Evolutionary conservation across 2,888 invertebrate genomes (phyloP).

Genomic region (Brassicogethes aeneus): DNA sequence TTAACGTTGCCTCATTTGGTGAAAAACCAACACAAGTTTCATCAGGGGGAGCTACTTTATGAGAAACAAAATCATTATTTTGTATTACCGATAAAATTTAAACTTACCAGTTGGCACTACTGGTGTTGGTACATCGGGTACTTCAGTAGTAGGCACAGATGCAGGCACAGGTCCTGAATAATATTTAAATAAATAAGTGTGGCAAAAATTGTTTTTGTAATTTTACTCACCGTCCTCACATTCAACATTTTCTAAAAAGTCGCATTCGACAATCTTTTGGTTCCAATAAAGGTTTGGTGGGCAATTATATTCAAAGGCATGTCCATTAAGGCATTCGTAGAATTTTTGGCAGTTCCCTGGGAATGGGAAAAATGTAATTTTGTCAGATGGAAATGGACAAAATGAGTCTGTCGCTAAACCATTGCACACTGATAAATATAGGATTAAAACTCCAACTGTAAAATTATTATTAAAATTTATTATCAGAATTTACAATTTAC

Average conservation of each 20-base stretch:
- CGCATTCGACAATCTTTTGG: slow-evolving; percentile 10
- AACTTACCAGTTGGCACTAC: neutral
- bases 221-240: no score
- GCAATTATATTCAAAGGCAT: slow-evolving; percentile 9
- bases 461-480: no score
- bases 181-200: neutral
- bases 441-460: no score
- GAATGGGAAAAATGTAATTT: slow-evolving; percentile 8
- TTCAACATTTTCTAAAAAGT: slow-evolving; percentile 8
- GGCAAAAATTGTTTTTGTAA: no score
- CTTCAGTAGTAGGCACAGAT: no score
- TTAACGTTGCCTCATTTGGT: slow-evolving; percentile 4
- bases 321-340: slow-evolving; percentile 9
- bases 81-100: slow-evolving; percentile 2
- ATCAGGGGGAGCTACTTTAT: slow-evolving; percentile 5
- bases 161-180: no score
- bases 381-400: slow-evolving; percentile 10
- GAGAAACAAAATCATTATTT: neutral
- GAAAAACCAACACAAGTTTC: neutral
- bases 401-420: slow-evolving; percentile 10
- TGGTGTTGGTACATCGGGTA: no score
- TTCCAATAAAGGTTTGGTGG: slow-evolving; percentile 12
- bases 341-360: slow-evolving; percentile 7
- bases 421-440: no score
- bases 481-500: no score